Evolutionary conservation across 2,888 invertebrate species (phyloP).

Genomic region (Anagyrus pseudococci): DNA sequence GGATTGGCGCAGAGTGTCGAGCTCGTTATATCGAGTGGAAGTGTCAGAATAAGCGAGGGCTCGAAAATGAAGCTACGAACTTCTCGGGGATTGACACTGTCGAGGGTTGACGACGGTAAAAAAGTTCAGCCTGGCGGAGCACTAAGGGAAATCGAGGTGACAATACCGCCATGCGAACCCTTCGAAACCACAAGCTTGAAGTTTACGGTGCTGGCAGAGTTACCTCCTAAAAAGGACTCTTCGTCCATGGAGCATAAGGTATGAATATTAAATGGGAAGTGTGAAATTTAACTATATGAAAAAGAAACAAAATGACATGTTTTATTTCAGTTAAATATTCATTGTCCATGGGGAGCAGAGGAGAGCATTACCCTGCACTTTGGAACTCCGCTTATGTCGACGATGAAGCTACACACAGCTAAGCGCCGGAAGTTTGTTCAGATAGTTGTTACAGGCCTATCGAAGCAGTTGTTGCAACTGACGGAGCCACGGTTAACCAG

Average conservation of each 20-base stretch:
- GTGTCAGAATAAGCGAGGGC: conserved; percentile 74
- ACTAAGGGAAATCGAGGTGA: conserved; percentile 51
- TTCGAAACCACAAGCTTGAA: conserved; percentile 71
- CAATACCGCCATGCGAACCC: conserved; percentile 63
- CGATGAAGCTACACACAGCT: conserved; percentile 84
- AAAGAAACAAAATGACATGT: conserved; percentile 3
- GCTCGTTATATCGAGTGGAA: conserved; percentile 79
- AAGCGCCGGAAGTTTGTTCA: conserved; percentile 86
- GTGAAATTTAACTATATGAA: not conserved
- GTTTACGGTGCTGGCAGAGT: conserved; percentile 74
- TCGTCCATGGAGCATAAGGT: conserved; percentile 78
- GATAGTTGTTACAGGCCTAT: conserved; percentile 72
- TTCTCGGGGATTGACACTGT: conserved; percentile 72
- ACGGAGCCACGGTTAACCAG: conserved; percentile 61
- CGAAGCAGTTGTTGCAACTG: conserved; percentile 57
- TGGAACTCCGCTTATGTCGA: conserved; percentile 80
- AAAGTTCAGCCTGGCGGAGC: conserved; percentile 43
- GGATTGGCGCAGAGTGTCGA: conserved; percentile 82
- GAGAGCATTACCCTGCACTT: conserved; percentile 80
- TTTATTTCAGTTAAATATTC: conserved; percentile 69
- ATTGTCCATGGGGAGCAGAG: conserved; percentile 80
- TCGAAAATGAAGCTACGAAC: conserved; percentile 70
- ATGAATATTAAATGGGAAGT: conserved; percentile 40
- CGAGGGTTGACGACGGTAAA: conserved; percentile 59
- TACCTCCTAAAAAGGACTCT: conserved; percentile 75